Evolutionary conservation across 2,113 vertebrate species (phyloP), one percentile per base, ranked within the genome.

Genomic region (Zosterops pallidus): DNA sequence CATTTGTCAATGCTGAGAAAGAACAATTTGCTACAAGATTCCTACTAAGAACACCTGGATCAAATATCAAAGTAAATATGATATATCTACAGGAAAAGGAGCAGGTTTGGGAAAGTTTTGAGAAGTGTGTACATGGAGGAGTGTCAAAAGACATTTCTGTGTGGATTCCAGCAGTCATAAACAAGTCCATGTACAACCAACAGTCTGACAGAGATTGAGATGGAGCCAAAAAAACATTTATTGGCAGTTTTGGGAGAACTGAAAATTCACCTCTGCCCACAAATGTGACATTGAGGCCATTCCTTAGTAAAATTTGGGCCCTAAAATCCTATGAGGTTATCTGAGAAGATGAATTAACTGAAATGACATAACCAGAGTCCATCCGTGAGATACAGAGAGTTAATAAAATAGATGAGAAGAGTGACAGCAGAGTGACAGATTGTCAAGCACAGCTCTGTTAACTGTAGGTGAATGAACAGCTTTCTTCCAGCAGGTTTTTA

Each of bases 11-110:
- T 74, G 18, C 50, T 92, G 93, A 93, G 96, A 91, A 98, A 98
- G 96, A 95, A 94, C 76, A 94, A 97, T 97, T 97, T 97, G 95
- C 96, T 96, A 90, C 67, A 69, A 86, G 72, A 96, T 94, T 94
- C 90, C 87, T 92, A 90, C 86, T 75, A 90, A 93, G 80, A 93
- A 72, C 46, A 79, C 94, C 84, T 23, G 62, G 94, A 96, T 96
- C 91, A 94, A 96, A 77, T 95, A 98, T 95, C 88, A 95, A 97
- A 97, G 95, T 89, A 92, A 85, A 92, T 95, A 92, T 85, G 74
- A 95, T 92, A 76, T 79, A 87, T 75, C 63, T 83, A 37, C 55
- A 84, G 55, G 46, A 83, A 42, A 63, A 12, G 5, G 13, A 83
- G 69, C 21, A 5, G 41, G 33, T 88, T 56, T 70, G 53, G 53